phyloP scores from a whole-genome alignment of 1,140 invertebrate genomes.

The Drosophila jambulina region DNA sequence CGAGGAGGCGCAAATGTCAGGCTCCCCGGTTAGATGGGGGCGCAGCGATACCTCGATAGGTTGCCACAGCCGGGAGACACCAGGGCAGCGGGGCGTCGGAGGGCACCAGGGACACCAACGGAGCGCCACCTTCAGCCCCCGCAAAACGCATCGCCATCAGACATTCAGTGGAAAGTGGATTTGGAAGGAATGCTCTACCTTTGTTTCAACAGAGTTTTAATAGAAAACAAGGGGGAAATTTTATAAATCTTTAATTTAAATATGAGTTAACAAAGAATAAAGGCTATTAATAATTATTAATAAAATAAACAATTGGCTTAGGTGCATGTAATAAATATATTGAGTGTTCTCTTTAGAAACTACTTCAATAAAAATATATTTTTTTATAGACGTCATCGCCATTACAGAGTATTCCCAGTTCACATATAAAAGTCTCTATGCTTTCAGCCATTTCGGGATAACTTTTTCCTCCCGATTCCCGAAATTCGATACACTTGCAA shows the following conservation, averaged over 20 bases:
- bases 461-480: conserved; percentile 42
- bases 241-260: not conserved
- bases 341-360: not conserved
- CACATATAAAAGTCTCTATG: not conserved
- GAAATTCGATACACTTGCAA: conserved; percentile 75
- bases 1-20: conserved; percentile 78
- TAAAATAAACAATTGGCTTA: too few species aligned
- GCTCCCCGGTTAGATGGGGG: conserved; percentile 74
- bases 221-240: too few species aligned
- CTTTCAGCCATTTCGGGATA: not conserved
- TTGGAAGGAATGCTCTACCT: not conserved
- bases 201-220: not conserved
- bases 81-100: not conserved
- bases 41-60: conserved; percentile 71
- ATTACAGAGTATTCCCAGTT: conserved; percentile 14
- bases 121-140: conserved; percentile 44
- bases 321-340: not conserved
- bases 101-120: conserved; percentile 5
- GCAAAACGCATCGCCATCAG: conserved; percentile 38
- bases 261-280: not conserved
- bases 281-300: too few species aligned
- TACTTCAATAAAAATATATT: not conserved
- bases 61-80: conserved; percentile 41
- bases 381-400: not conserved
- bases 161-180: not conserved